A percentile compares a stretch with the other conserved stretches of the same genome.
Evolutionary conservation across 2,797 vertebrate species (phyloP).

Genomic region (Falco cherrug): DNA sequence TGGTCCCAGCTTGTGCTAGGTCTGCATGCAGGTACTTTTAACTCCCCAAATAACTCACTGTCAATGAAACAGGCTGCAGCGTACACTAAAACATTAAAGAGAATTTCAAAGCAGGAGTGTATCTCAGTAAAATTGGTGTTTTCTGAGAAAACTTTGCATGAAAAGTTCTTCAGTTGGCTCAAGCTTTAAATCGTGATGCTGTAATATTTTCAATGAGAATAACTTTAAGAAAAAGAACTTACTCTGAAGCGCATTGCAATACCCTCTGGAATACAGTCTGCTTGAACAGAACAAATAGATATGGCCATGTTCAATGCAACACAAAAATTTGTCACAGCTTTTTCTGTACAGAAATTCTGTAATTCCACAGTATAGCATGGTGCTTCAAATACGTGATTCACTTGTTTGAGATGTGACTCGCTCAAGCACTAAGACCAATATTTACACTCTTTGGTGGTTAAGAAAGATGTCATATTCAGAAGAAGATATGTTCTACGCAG

Average conservation of each 20-base stretch:
- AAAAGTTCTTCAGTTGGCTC: not conserved
- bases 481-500: constrained; percentile 21
- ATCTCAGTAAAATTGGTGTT: not conserved
- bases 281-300: not conserved
- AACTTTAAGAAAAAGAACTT: not conserved
- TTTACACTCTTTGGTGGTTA: constrained; percentile 27
- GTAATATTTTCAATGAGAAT: not conserved
- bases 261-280: not conserved
- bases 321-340: not conserved
- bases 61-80: not conserved
- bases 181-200: not conserved
- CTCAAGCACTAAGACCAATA: constrained; percentile 15
- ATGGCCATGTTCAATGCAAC: not conserved
- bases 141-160: not conserved
- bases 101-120: not conserved
- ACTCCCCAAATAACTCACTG: not conserved
- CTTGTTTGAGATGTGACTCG: not conserved
- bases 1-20: not conserved
- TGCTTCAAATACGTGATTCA: not conserved
- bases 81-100: not conserved
- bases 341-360: not conserved
- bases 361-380: not conserved
- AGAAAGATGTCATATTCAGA: constrained; percentile 21
- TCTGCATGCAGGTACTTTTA: not conserved
- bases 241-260: not conserved